Base-by-base conservation (phyloP, 2,888 invertebrate species). In the Cistogaster globosa region DNA sequence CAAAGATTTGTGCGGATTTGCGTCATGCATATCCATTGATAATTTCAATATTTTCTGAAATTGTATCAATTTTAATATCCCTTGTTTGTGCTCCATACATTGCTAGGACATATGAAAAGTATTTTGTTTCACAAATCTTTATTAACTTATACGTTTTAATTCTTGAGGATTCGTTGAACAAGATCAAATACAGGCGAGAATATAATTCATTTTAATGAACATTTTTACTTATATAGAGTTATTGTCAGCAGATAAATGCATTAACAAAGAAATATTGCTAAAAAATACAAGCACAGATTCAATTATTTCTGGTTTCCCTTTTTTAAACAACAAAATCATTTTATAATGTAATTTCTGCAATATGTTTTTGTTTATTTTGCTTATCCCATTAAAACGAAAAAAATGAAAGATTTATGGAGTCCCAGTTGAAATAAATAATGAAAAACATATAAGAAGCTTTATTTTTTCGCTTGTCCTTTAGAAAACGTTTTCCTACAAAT, bases 251-350 rank as follows among this genome's bases (percentile, higher is more conserved):
- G 62, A 83, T 78, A 74, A 20, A n/a, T 68, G 60, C 62, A 57
- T 42, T 48, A 65, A 78, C 55, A 74, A 76, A 55, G 77, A 83
- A 72, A 57, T 48, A 83, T 79, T 74, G 71, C 48, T 69, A 83
- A 78, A 48, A 3, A 51, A 26, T 51, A 12, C 11, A 51, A 38
- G 45, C 51, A 65, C 63, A 65, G 51, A 38, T n/a, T n/a, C n/a
- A n/a, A 14, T 58, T 36, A 48, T 58, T 67, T 53, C 42, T 65
- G 48, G 20, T 9, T 67, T 9, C 26, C 45, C 55, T 42, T 58
- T 16, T 32, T 32, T 32, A 5, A 55, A 53, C 53, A 62, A 71
- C 58, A 79, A 63, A 51, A 77, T 77, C 58, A n/a, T 79, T 63
- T n/a, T 58, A 72, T 55, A 65, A 75, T 63, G 36, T 55, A 48